Base-by-base conservation (phyloP, 2,888 invertebrate species). In the Drosophila tripunctata region DNA sequence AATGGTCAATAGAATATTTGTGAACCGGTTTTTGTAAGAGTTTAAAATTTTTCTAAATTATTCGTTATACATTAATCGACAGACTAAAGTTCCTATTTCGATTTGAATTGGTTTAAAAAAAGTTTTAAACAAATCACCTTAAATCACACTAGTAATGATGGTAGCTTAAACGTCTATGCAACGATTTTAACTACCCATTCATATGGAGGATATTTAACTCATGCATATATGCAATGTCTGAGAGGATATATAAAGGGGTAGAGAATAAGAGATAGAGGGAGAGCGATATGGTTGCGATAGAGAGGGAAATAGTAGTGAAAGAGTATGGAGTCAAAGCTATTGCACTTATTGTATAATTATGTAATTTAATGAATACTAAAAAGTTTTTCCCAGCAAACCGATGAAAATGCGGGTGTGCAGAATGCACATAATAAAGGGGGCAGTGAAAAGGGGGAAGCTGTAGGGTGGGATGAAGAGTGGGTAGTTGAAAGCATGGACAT, bases 281-380 rank as follows among this genome's bases (percentile, higher is more conserved):
- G 1, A 1, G 6, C 3, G 6, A 17, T 10, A 10, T 3, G 27
- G 10, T 10, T 3, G 10, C 6, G n/a, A n/a, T n/a, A 4, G 8
- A 4, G 2, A 1, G 6, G 3, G 6, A 17, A 3, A 10, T 3
- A 10, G 10, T 10, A 5, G 10, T 3, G 0, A 2, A 1, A 22
- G 24, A 12, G 2, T 1, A 6, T 2, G 6, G 14, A 64, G 66
- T 68, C 68, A 63, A 72, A 78, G 72, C 62, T 72, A 77, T 78
- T 84, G 80, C 80, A 84, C 74, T 81, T 81, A 81, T 81, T 85
- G 81, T 82, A 82, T 85, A 82, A 82, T 82, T 82, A 85, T 82
- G 79, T 85, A 82, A 77, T 85, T 82, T 82, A 82, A 82, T 82
- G 81, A 82, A 82, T 82, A 82, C 82, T 82, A 85, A 82, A 85